Evolutionary conservation across 2,888 invertebrate species (phyloP).

Genomic region (Ennomos fuscantarius): DNA sequence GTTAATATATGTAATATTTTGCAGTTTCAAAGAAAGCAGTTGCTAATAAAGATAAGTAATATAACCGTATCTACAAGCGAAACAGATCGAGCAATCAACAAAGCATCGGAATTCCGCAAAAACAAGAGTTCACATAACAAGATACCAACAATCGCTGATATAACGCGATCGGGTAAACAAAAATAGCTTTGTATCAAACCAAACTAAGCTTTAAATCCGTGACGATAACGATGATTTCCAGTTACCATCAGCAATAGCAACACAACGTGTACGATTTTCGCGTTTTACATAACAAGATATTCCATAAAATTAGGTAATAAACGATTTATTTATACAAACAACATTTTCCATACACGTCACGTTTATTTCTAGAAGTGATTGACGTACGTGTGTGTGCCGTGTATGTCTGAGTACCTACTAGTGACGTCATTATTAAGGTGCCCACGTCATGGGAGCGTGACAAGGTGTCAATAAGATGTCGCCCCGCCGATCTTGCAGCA

Average conservation of each 20-base stretch:
- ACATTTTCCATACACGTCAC: constrained; percentile 37
- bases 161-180: constrained; percentile 16
- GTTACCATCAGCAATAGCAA: background rate
- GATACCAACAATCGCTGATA: constrained; percentile 24
- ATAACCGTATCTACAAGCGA: constrained; percentile 1
- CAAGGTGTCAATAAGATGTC: background rate
- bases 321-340: constrained; percentile 31
- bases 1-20: no score
- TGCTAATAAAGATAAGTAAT: constrained; percentile 4
- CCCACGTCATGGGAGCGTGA: constrained; percentile 20
- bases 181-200: constrained; percentile 8
- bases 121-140: constrained; percentile 19
- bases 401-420: background rate
- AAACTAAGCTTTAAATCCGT: background rate
- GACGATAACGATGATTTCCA: background rate
- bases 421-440: constrained; percentile 21
- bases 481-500: constrained; percentile 2
- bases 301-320: constrained; percentile 30
- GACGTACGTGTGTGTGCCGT: constrained; percentile 12
- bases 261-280: constrained; percentile 20
- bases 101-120: constrained; percentile 23
- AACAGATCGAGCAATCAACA: constrained; percentile 13
- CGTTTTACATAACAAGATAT: constrained; percentile 25
- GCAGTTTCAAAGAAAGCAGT: background rate
- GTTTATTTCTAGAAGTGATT: constrained; percentile 40